Conservation (phyloP, 2,113 vertebrate genomes). For the Scalopus aquaticus region DNA sequence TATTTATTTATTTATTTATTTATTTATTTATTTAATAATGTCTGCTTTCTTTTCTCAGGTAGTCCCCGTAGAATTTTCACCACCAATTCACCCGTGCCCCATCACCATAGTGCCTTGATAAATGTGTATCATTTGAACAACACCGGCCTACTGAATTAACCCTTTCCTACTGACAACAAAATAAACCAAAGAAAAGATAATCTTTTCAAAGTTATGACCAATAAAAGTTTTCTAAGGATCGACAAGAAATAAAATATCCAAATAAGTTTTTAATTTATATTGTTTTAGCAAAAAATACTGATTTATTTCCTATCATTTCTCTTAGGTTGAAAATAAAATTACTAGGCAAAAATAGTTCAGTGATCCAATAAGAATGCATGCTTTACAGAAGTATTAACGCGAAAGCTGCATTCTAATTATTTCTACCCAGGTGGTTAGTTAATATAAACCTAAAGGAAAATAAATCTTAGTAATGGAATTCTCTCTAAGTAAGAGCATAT, state of each 20-base stretch:
- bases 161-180: background rate
- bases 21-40: no score
- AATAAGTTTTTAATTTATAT: background rate
- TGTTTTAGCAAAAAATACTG: constrained; percentile 15
- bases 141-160: background rate
- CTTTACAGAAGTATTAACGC: background rate
- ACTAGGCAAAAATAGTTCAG: background rate
- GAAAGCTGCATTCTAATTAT: background rate
- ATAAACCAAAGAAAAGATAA: background rate
- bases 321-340: background rate
- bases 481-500: background rate
- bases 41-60: no score
- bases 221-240: constrained; percentile 20
- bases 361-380: background rate
- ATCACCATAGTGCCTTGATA: no score
- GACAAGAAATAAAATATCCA: constrained; percentile 17
- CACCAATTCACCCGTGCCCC: no score
- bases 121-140: background rate
- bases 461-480: background rate
- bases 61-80: no score
- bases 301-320: background rate
- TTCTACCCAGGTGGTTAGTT: background rate
- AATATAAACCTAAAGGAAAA: background rate
- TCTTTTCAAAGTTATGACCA: background rate
- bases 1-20: no score